A percentile compares a stretch with the other conserved stretches of the same genome.
phyloP scores from a whole-genome alignment of 2,888 invertebrate genomes.

The Micropterix aruncella region DNA sequence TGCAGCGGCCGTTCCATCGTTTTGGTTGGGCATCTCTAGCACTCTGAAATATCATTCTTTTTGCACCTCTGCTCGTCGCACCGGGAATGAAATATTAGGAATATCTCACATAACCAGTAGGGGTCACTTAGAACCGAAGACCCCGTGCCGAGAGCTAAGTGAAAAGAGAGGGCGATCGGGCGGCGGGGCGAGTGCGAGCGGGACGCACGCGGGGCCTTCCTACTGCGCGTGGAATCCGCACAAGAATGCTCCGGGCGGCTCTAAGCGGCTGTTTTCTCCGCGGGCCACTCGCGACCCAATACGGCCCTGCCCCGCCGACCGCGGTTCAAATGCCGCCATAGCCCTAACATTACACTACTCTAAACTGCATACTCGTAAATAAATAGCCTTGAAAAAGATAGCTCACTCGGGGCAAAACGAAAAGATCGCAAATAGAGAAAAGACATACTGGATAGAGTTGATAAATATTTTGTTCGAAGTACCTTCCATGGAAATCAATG shows the following conservation, averaged over 20 bases:
- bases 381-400: too few species aligned
- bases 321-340: too few species aligned
- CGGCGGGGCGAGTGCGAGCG: background rate
- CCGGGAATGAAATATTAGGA: background rate
- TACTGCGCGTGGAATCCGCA: background rate
- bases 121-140: background rate
- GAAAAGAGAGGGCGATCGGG: background rate
- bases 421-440: too few species aligned
- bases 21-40: too few species aligned
- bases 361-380: too few species aligned
- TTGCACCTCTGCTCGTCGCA: background rate
- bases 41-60: too few species aligned
- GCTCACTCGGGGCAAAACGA: too few species aligned
- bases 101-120: background rate
- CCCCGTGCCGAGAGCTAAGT: background rate
- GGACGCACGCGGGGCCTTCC: background rate
- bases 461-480: too few species aligned
- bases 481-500: too few species aligned
- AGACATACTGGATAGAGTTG: too few species aligned
- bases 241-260: background rate
- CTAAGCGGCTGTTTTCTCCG: background rate
- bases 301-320: background rate
- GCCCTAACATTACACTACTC: too few species aligned
- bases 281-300: background rate
- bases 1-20: too few species aligned